A percentile compares a stretch with the other conserved stretches of the same genome.
Evolutionary conservation across 2,888 invertebrate genomes (phyloP).

Genomic region (Parthenolecanium corni): DNA sequence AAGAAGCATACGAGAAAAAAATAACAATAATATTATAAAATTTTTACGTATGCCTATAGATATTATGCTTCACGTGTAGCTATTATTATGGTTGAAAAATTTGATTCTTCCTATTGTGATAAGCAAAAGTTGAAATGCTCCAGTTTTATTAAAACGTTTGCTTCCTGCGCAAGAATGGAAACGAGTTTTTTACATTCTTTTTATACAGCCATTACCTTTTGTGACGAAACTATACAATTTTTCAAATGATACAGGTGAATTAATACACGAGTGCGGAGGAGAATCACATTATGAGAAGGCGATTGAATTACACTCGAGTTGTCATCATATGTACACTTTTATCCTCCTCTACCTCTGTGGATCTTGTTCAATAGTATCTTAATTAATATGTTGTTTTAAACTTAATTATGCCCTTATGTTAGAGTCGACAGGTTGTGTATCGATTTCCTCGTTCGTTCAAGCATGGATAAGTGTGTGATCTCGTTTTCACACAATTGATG

Average conservation of each 20-base stretch:
- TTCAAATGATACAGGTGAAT: conserved; percentile 14
- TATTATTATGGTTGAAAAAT: conserved; percentile 3
- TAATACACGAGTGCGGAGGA: not conserved
- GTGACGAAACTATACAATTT: conserved; percentile 16
- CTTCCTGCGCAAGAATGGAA: conserved; percentile 2
- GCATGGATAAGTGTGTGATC: no score
- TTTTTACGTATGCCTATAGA: not conserved
- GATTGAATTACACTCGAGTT: no score
- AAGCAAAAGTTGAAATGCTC: conserved; percentile 11
- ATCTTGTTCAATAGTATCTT: no score
- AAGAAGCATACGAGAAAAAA: not conserved
- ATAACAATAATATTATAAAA: not conserved
- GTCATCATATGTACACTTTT: no score
- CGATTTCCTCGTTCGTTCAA: no score
- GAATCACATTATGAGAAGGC: no score
- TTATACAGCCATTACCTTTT: conserved; percentile 16
- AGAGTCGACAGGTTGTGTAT: no score
- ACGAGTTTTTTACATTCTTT: conserved; percentile 6
- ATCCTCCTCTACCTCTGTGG: no score
- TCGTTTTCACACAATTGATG: no score
- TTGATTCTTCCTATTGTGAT: not conserved
- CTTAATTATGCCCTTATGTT: no score
- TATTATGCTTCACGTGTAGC: not conserved
- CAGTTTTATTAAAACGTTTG: conserved; percentile 7
- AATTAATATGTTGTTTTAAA: no score